Evolutionary conservation across 2,113 vertebrate genomes (phyloP).

Genomic region (Cervus canadensis): DNA sequence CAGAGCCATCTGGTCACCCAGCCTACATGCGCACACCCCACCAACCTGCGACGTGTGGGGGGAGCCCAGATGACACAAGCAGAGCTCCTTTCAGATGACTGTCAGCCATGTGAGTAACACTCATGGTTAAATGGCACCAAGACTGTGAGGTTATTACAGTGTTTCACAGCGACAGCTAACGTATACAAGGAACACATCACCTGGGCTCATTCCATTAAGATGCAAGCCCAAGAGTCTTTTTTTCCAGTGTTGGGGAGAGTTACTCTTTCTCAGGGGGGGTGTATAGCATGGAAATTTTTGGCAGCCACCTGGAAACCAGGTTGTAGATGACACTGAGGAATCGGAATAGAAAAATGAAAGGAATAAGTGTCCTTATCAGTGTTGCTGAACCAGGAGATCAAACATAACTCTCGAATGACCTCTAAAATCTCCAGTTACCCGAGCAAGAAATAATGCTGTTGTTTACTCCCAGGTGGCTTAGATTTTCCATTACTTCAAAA

Average conservation of each 20-base stretch:
- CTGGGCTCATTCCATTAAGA: background rate
- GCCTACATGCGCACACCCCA: background rate
- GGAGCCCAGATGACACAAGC: background rate
- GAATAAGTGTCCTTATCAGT: background rate
- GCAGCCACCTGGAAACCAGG: background rate
- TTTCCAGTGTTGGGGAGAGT: background rate
- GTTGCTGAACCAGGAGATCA: background rate
- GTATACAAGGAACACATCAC: background rate
- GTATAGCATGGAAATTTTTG: background rate
- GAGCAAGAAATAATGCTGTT: background rate
- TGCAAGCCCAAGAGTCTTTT: background rate
- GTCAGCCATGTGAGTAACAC: background rate
- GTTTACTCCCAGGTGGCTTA: background rate
- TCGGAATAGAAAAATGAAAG: background rate
- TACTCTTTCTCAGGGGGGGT: background rate
- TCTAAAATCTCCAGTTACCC: background rate
- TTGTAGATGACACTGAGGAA: background rate
- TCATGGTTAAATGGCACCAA: background rate
- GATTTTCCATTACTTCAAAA: constrained; percentile 7
- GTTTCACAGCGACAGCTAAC: background rate
- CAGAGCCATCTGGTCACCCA: background rate
- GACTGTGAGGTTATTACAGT: background rate
- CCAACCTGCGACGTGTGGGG: too few relatives aligned
- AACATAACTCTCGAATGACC: background rate
- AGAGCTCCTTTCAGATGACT: background rate